Conservation (phyloP, 1,140 invertebrate species). For the Diachasma alloeum region DNA sequence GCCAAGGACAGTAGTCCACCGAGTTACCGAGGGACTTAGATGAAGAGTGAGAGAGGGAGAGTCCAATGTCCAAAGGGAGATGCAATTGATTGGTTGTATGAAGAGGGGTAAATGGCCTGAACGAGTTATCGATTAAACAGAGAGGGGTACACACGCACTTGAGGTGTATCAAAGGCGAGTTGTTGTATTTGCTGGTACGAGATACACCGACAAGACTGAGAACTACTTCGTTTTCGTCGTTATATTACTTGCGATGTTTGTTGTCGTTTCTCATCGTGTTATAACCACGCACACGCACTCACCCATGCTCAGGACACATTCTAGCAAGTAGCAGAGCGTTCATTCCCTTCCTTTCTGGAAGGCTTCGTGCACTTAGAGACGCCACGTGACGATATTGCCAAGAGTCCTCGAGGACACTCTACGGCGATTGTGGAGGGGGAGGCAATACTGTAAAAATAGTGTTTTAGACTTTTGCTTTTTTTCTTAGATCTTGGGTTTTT, state of each 20-base stretch:
- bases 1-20: constrained; percentile 1
- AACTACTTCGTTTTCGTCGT: not conserved
- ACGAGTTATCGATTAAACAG: not conserved
- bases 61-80: not conserved
- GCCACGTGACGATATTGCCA: constrained; percentile 31
- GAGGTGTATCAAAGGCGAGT: not conserved
- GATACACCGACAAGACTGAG: not conserved
- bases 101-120: constrained; percentile 14
- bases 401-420: not conserved
- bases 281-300: not conserved
- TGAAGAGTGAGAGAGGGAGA: not conserved
- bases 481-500: not conserved
- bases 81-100: not conserved
- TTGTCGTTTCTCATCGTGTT: not conserved
- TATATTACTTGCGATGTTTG: not conserved
- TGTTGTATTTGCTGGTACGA: not conserved
- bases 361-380: constrained; percentile 32
- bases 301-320: not conserved
- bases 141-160: not conserved
- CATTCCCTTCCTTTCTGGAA: constrained; percentile 6
- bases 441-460: not conserved
- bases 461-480: not conserved
- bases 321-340: constrained; percentile 29
- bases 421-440: not conserved
- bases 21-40: not conserved